phyloP scores from a whole-genome alignment of 2,113 vertebrate species.

The Podarcis raffonei region DNA sequence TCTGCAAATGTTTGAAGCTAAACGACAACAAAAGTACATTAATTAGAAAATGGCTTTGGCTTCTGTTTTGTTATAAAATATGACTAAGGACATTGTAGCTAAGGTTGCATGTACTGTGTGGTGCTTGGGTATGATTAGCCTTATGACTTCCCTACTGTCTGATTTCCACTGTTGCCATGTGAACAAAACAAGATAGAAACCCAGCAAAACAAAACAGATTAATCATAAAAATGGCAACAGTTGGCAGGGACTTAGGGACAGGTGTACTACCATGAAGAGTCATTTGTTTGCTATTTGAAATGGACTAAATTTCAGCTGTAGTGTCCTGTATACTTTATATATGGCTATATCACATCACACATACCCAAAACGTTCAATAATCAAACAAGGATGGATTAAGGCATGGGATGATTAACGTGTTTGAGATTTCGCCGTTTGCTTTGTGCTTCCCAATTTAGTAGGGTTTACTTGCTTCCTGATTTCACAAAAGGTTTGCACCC shows the following conservation, averaged over 20 bases:
- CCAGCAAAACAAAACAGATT: slow-evolving; percentile 37
- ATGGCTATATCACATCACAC: not conserved
- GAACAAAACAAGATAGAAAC: slow-evolving; percentile 32
- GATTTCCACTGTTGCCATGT: slow-evolving; percentile 39
- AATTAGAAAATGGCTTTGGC: slow-evolving; percentile 11
- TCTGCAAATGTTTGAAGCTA: not conserved
- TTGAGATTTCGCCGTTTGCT: not conserved
- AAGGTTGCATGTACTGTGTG: not conserved
- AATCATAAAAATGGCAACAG: slow-evolving; percentile 32
- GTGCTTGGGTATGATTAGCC: slow-evolving; percentile 9
- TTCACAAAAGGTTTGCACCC: not conserved
- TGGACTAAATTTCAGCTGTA: not conserved
- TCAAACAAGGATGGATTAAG: not conserved
- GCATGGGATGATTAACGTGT: not conserved
- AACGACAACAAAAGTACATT: not conserved
- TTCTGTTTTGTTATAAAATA: not conserved
- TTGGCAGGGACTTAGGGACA: slow-evolving; percentile 2
- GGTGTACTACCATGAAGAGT: slow-evolving; percentile 8
- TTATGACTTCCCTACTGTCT: slow-evolving; percentile 22
- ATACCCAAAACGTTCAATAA: not conserved
- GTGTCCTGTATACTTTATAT: not conserved
- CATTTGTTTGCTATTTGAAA: not conserved
- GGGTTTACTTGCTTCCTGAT: not conserved
- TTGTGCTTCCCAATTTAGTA: not conserved
- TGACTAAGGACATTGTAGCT: not conserved